phyloP scores from a whole-genome alignment of 2,888 invertebrate genomes.

The Melieria crassipennis region DNA sequence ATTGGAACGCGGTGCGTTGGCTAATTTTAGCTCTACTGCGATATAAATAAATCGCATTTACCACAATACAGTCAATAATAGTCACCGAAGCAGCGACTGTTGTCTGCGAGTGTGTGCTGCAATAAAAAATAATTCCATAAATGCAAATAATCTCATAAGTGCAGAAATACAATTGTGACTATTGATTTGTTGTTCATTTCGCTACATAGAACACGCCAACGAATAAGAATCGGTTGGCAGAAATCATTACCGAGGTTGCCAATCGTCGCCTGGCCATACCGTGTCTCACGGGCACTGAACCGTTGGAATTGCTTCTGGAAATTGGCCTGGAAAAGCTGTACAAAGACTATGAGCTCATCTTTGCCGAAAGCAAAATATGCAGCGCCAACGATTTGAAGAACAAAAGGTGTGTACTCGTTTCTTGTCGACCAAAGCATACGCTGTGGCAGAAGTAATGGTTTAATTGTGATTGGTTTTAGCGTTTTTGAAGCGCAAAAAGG shows the following conservation, averaged over 20 bases:
- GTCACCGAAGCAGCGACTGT: too few relatives aligned
- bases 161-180: constrained; percentile 5
- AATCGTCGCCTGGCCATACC: constrained; percentile 65
- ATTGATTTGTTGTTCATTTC: constrained; percentile 10
- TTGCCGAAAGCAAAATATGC: constrained; percentile 62
- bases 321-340: constrained; percentile 64
- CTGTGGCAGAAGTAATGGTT: too few relatives aligned
- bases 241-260: constrained; percentile 63
- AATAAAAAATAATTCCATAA: constrained; percentile 11
- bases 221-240: constrained; percentile 63
- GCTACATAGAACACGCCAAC: constrained; percentile 61
- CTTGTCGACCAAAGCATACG: too few relatives aligned
- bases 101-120: neutral
- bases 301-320: constrained; percentile 64
- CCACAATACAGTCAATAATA: too few relatives aligned
- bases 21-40: too few relatives aligned
- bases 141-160: constrained; percentile 13
- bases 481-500: constrained; percentile 33
- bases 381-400: constrained; percentile 53
- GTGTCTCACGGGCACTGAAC: constrained; percentile 61
- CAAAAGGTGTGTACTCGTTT: constrained; percentile 36
- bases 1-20: too few relatives aligned
- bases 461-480: neutral
- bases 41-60: too few relatives aligned
- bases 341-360: constrained; percentile 65